Conservation (phyloP, 2,113 vertebrate genomes). For the Petromus typicus region DNA sequence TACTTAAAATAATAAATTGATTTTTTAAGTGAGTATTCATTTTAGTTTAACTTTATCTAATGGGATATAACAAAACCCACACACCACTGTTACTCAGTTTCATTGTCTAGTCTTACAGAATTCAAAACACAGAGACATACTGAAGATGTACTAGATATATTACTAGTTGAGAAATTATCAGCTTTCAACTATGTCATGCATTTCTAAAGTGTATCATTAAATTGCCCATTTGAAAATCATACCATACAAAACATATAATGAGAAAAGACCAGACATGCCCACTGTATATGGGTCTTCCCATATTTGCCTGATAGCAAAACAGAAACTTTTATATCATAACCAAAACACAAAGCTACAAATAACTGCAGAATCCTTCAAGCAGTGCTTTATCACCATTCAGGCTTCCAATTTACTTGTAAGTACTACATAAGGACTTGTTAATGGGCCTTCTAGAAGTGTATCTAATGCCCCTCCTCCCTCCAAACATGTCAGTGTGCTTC, state of each 20-base stretch:
- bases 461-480: constrained; percentile 45
- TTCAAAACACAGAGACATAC: not conserved
- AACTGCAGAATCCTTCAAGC: constrained; percentile 52
- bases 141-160: not conserved
- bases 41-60: constrained; percentile 48
- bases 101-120: not conserved
- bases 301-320: constrained; percentile 62
- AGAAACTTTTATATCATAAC: constrained; percentile 10
- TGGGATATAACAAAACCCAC: constrained; percentile 41
- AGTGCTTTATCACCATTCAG: constrained; percentile 22
- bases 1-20: constrained; percentile 39
- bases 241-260: constrained; percentile 4
- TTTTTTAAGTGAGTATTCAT: constrained; percentile 34
- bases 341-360: constrained; percentile 55
- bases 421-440: constrained; percentile 41
- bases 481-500: constrained; percentile 12
- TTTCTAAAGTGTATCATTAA: constrained; percentile 41
- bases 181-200: not conserved
- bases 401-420: constrained; percentile 18
- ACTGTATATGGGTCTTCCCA: not conserved
- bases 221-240: constrained; percentile 31
- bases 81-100: constrained; percentile 15
- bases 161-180: constrained; percentile 28
- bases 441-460: constrained; percentile 38
- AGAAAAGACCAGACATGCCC: constrained; percentile 26